Evolutionary conservation across 2,888 invertebrate genomes (phyloP), one percentile per base, ranked within the genome.

Genomic region (Ophion obscuratus): DNA sequence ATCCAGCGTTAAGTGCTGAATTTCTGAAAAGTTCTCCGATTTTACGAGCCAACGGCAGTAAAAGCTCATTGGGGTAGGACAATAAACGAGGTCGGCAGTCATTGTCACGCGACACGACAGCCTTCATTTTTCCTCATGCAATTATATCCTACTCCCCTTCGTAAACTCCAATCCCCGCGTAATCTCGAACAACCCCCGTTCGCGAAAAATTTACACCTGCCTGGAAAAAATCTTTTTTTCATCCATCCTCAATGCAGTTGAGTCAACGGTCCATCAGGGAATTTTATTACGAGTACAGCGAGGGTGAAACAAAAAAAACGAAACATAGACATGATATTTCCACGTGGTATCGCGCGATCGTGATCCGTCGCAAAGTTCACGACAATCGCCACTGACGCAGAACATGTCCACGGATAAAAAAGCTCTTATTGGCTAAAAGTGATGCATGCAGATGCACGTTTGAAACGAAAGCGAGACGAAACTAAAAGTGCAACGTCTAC

Each of bases 301-400:
- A 53, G 11, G 4, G 59, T 17, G 59, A 53, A 11, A 73, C 24
- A 20, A 53, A 64, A 53, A 64, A 76, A 40, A 3, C 7, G 0
- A 9, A 27, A 47, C n/a, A 14, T 3, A 9, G 11, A 27, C 11
- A 67, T n/a, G 6, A 53, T 61, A 24, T 59, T 64, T 67, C 59
- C 76, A 75, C 64, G 70, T 47, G 64, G 20, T 44, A 64, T 61
- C 70, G 53, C 31, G 62, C 47, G n/a, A 17, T 53, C 20, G 31
- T 47, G 27, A 71, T 14, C 79, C 79, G 70, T 64, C 61, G 70
- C 17, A 53, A 53, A 53, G 53, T 17, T 53, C 53, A 17, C n/a
- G 36, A 61, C 17, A 24, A 24, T 44, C 62, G n/a, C 27, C 47
- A 47, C 27, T 57, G 64, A 47, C 9, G 64, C 47, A 64, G 31